Base-by-base conservation (phyloP, 2,113 vertebrate species). In the Corythaixoides concolor region DNA sequence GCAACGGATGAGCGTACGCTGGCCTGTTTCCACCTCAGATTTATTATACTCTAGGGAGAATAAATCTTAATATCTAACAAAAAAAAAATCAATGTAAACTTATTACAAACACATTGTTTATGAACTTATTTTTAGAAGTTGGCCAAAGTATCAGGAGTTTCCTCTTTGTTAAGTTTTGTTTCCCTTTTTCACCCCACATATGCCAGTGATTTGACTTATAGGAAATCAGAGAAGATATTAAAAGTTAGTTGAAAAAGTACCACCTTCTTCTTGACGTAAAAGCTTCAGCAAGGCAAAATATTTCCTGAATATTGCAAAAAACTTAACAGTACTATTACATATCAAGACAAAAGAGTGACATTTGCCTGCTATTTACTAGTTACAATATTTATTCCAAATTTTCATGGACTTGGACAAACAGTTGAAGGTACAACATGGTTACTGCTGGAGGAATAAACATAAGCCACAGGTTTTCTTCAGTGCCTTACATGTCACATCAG, bases 1-100 rank as follows among this genome's bases (percentile, higher is more conserved):
- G 33, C 37, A 85, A 8, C 17, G 22, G 32, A 73, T 15, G 7
- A 94, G 49, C 0, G 0, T 6, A 43, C 0, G 0, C 41, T 86
- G 75, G 62, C 43, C 79, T 89, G n/a, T 88, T 95, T 87, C 83
- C 49, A 92, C 62, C 62, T 89, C 53, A 39, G 63, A 92, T 89
- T 76, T 90, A 94, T 10, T 75, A 79, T 9, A 16, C 69, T 50
- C 89, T 28, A 56, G 56, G 78, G 49, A 80, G n/a, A 83, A 86
- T 72, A 91, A 84, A 91, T 78, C 68, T 84, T 74, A 81, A n/a
- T 84, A 86, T 28, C 32, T 2, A 19, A 52, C 11, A 3, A 90
- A 70, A 3, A 90, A 70, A 32, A 33, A 45, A 89, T 45, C 39
- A 14, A 37, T 56, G 13, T 47, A 68, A 95, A 52, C 33, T 41